phyloP scores from a whole-genome alignment of 2,888 invertebrate species.

The Troides helena region DNA sequence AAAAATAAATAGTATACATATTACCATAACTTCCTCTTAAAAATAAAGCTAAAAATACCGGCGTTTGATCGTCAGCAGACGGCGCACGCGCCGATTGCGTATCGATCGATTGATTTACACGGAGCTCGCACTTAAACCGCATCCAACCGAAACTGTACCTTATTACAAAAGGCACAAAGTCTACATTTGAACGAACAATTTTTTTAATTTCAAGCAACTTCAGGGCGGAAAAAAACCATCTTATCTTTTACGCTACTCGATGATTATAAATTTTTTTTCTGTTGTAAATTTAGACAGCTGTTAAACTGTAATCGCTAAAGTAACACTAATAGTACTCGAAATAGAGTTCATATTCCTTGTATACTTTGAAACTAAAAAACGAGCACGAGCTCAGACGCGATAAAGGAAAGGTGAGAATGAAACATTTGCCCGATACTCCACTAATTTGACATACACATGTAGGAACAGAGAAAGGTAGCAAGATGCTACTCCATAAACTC shows the following conservation, averaged over 20 bases:
- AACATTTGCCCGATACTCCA: too few species aligned
- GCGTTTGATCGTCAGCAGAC: constrained; percentile 66
- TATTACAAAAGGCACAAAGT: not conserved
- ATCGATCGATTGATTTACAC: constrained; percentile 75
- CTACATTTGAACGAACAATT: constrained; percentile 15
- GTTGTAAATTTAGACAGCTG: too few species aligned
- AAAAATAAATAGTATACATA: not conserved
- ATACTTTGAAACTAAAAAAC: too few species aligned
- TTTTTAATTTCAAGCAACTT: constrained; percentile 14
- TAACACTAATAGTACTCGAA: too few species aligned
- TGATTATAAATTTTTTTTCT: not conserved
- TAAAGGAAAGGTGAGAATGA: too few species aligned
- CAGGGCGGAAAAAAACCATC: constrained; percentile 11
- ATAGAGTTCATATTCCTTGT: too few species aligned
- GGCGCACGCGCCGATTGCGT: constrained; percentile 58
- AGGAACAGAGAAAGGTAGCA: too few species aligned
- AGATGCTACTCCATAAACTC: too few species aligned
- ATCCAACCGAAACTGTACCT: constrained; percentile 28
- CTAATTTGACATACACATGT: too few species aligned
- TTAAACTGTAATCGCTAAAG: too few species aligned
- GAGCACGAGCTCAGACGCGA: too few species aligned
- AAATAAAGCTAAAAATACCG: constrained; percentile 56
- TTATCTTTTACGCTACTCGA: constrained; percentile 7
- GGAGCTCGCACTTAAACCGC: constrained; percentile 43
- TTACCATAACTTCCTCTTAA: constrained; percentile 50